phyloP scores from a whole-genome alignment of 2,888 invertebrate genomes.

The Elysia crispata region DNA sequence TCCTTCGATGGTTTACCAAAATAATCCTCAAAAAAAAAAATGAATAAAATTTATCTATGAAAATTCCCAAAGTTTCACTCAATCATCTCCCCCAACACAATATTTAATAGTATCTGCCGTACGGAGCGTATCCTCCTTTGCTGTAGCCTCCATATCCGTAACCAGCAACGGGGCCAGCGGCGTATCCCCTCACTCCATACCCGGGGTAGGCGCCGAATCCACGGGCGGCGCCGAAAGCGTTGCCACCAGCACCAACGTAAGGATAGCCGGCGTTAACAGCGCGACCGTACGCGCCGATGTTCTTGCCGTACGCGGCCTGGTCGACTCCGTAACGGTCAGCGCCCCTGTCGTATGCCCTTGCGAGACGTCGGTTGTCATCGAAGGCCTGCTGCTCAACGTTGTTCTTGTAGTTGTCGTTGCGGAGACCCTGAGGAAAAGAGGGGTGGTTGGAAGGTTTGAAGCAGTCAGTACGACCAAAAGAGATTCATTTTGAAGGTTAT shows the following conservation, averaged over 20 bases:
- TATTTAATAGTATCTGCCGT: not conserved
- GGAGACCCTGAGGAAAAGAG: slow-evolving; percentile 5
- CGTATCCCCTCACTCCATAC: not conserved
- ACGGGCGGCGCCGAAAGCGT: not conserved
- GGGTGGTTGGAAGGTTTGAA: no score
- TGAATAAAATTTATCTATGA: no score
- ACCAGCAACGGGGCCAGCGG: not conserved
- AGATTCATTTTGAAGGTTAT: no score
- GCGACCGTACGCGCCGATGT: slow-evolving; percentile 15
- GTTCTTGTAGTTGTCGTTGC: slow-evolving; percentile 43
- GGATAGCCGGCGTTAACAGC: not conserved
- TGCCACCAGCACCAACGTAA: slow-evolving; percentile 11
- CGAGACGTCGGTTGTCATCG: slow-evolving; percentile 20
- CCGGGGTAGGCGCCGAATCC: not conserved
- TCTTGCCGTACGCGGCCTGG: slow-evolving; percentile 11
- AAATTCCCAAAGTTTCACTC: no score
- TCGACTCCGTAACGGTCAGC: slow-evolving; percentile 28
- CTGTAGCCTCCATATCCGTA: not conserved
- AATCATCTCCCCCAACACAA: not conserved
- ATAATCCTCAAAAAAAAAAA: no score
- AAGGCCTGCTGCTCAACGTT: slow-evolving; percentile 22
- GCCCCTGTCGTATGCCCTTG: slow-evolving; percentile 13
- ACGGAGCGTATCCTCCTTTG: slow-evolving; percentile 1
- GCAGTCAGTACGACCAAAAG: no score
- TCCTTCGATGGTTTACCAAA: no score